These are phyloP conservation scores for Nesospiza acunhae DNA, from an alignment of 2,113 vertebrate species.

Conservation along the genomic window DNA sequence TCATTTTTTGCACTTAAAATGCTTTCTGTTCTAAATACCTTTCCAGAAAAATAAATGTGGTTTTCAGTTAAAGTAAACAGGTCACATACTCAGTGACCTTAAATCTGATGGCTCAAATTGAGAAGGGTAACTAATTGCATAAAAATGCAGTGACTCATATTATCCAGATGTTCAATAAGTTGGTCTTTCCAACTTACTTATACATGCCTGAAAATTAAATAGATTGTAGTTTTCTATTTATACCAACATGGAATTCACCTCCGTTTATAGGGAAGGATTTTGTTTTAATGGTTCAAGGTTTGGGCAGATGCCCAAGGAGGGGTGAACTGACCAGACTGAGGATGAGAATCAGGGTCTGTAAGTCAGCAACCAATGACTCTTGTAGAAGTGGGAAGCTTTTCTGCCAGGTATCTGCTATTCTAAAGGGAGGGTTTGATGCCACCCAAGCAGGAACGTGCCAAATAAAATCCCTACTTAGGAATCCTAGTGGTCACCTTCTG, in stretches of 20 bases:
- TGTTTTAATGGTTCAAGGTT: background rate
- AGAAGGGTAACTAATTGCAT: constrained; percentile 16
- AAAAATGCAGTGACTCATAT: background rate
- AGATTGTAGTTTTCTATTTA: background rate
- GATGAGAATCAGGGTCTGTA: background rate
- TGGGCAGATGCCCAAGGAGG: background rate
- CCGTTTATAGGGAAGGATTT: background rate
- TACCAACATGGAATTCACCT: background rate
- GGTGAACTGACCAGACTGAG: background rate
- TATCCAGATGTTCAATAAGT: background rate
- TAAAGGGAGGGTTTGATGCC: background rate
- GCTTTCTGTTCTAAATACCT: constrained; percentile 7
- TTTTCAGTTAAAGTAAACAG: constrained; percentile 49
- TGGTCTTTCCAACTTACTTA: constrained; percentile 23
- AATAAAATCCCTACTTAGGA: background rate
- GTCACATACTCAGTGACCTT: background rate
- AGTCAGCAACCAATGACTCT: background rate
- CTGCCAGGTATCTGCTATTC: background rate
- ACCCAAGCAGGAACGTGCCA: background rate
- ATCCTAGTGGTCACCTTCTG: background rate
- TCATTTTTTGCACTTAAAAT: constrained; percentile 15
- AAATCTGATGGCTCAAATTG: constrained; percentile 22
- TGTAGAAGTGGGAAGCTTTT: background rate
- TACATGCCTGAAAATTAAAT: background rate
- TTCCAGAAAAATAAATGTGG: constrained; percentile 17